Conservation (phyloP, 2,797 vertebrate species). For the Catamblyrhynchus diadema region DNA sequence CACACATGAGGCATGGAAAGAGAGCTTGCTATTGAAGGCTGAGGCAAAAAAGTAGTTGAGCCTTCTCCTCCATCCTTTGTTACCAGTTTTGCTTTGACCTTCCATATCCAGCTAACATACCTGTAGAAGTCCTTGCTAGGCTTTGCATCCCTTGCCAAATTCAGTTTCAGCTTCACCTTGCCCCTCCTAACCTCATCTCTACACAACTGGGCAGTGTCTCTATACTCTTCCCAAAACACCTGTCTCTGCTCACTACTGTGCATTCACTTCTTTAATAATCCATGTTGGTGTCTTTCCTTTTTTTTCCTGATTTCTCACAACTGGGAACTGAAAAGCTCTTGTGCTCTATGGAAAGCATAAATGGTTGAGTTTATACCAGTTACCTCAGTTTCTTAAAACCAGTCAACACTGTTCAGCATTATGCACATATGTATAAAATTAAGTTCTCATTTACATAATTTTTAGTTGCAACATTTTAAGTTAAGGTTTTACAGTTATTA, state of each 20-base stretch:
- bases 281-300: background rate
- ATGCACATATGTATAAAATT: background rate
- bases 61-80: fast-evolving
- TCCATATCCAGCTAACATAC: background rate
- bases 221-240: background rate
- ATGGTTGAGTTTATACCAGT: background rate
- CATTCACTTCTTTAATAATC: background rate
- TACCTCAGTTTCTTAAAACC: background rate
- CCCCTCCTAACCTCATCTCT: background rate
- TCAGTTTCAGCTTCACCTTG: background rate
- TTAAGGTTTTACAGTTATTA: background rate
- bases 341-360: background rate
- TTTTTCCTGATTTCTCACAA: background rate
- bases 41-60: background rate
- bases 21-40: background rate
- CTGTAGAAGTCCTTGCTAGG: background rate
- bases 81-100: background rate
- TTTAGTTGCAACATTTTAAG: background rate
- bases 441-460: background rate
- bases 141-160: background rate
- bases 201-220: background rate
- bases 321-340: background rate
- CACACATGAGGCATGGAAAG: background rate
- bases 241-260: background rate
- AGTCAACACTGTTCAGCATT: background rate